Conservation (phyloP, 2,797 vertebrate genomes). For the Anableps anableps region DNA sequence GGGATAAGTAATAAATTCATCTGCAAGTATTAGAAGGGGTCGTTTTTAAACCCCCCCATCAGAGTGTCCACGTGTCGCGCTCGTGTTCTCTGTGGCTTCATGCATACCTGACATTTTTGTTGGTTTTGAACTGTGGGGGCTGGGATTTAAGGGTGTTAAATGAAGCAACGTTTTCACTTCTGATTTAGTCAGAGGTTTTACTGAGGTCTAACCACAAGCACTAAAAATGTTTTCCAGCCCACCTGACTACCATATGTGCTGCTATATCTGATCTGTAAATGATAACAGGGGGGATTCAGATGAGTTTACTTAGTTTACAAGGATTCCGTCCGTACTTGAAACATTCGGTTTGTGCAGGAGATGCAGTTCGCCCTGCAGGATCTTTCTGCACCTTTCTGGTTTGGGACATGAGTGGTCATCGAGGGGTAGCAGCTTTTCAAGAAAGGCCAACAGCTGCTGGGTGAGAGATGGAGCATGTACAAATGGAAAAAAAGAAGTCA, state of each 20-base stretch:
- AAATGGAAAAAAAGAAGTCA: slow-evolving; percentile 56
- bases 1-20: background rate
- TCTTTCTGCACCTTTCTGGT: background rate
- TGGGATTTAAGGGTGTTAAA: slow-evolving; percentile 15
- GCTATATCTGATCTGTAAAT: background rate
- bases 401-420: background rate
- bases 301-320: slow-evolving; percentile 7
- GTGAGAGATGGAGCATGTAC: slow-evolving; percentile 1
- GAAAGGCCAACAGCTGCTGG: background rate
- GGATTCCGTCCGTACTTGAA: background rate
- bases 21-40: background rate
- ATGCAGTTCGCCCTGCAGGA: background rate
- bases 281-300: background rate
- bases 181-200: slow-evolving; percentile 16
- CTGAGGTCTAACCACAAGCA: slow-evolving; percentile 7
- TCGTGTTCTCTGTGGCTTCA: background rate
- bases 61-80: slow-evolving; percentile 9
- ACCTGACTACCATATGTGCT: slow-evolving; percentile 38
- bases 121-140: slow-evolving; percentile 15
- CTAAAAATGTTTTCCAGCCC: slow-evolving; percentile 16
- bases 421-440: background rate
- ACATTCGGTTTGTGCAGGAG: background rate
- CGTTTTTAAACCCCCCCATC: background rate
- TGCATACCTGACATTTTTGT: slow-evolving; percentile 66
- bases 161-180: slow-evolving; percentile 29